Percentiles rank a stretch among this genome's conserved stretches.
Evolutionary conservation across 2,888 invertebrate species (phyloP).

Genomic region (Hydroisotoma schaefferi): DNA sequence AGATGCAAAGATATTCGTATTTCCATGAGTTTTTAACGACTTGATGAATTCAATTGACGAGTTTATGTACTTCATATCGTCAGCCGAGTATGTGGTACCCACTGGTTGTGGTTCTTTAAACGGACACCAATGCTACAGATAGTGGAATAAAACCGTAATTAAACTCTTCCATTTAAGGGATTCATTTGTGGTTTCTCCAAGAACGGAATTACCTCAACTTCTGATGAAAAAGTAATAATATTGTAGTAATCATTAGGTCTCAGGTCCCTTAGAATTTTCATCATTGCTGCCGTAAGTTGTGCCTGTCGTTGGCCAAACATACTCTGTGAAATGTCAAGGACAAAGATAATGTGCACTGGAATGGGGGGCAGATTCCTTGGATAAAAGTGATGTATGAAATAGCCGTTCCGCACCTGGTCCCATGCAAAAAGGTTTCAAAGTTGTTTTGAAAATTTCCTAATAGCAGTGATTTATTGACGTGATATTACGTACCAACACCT

Average conservation of each 20-base stretch:
- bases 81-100: background rate
- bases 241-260: conserved; percentile 64
- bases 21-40: conserved; percentile 50
- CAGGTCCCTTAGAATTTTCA: conserved; percentile 63
- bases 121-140: background rate
- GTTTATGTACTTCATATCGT: background rate
- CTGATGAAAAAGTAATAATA: conserved; percentile 61
- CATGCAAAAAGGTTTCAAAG: background rate
- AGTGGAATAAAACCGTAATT: too few relatives aligned
- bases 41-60: too few relatives aligned
- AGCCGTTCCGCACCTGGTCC: conserved; percentile 63
- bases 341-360: conserved; percentile 67
- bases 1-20: conserved; percentile 67
- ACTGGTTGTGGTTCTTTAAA: background rate
- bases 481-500: conserved; percentile 60
- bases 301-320: conserved; percentile 66
- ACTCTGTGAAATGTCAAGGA: conserved; percentile 70
- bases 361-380: conserved; percentile 61
- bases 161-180: too few relatives aligned
- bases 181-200: too few relatives aligned
- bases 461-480: background rate
- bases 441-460: background rate
- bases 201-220: conserved; percentile 43
- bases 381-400: conserved; percentile 72
- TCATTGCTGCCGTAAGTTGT: conserved; percentile 66